Evolutionary conservation across 2,113 vertebrate genomes (phyloP).

Genomic region (Hydrochoerus hydrochaeris): DNA sequence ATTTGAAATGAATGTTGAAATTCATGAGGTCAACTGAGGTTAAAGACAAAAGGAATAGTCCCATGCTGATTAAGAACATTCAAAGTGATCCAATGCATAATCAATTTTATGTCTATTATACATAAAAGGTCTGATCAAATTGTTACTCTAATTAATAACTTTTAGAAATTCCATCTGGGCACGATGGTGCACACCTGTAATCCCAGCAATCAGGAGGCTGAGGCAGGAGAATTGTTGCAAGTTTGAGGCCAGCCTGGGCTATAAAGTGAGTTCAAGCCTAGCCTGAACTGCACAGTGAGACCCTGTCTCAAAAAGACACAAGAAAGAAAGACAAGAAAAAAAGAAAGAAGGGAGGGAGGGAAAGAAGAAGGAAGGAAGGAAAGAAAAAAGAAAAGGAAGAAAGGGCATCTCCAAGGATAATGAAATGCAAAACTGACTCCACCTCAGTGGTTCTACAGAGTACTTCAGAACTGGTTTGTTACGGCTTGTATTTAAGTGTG

Average conservation of each 20-base stretch:
- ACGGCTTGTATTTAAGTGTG: background rate
- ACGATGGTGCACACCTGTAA: background rate
- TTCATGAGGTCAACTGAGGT: slow-evolving; percentile 11
- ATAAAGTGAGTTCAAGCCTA: background rate
- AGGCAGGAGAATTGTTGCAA: background rate
- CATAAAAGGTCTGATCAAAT: background rate
- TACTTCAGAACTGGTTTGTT: background rate
- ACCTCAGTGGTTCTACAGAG: background rate
- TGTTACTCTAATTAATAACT: background rate
- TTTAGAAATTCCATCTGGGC: background rate
- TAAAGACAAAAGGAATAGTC: background rate
- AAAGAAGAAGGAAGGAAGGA: background rate
- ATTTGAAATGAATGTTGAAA: slow-evolving; percentile 54
- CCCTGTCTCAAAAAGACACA: background rate
- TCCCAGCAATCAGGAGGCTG: background rate
- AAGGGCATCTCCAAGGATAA: background rate
- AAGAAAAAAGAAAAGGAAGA: background rate
- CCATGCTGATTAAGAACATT: background rate
- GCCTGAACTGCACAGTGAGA: background rate
- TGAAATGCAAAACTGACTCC: background rate
- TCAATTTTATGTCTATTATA: background rate
- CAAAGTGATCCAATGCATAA: background rate
- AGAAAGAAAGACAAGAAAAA: background rate
- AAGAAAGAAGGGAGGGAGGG: background rate
- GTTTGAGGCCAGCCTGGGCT: background rate